phyloP scores from a whole-genome alignment of 2,113 vertebrate genomes.

The Archilochus colubris region DNA sequence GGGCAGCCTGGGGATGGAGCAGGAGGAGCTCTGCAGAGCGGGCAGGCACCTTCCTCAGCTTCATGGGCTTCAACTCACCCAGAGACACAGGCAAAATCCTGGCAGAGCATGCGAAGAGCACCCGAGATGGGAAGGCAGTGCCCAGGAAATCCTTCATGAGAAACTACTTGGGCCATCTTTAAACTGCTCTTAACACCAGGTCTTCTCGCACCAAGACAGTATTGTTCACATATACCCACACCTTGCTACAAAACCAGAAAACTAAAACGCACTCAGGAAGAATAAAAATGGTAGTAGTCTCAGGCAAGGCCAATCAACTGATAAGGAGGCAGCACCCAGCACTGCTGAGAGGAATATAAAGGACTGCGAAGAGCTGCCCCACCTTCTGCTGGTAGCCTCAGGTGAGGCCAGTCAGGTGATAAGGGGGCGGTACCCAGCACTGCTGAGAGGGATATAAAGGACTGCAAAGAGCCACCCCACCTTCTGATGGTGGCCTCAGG shows the following conservation, averaged over 20 bases:
- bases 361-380: too few relatives aligned
- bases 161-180: not conserved
- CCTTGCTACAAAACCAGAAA: not conserved
- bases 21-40: not conserved
- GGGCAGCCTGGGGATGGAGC: not conserved
- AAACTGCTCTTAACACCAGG: not conserved
- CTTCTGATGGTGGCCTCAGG: too few relatives aligned
- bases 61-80: not conserved
- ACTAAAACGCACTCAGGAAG: not conserved
- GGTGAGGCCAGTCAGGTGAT: too few relatives aligned
- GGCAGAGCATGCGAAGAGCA: not conserved
- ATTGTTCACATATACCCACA: not conserved
- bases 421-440: too few relatives aligned
- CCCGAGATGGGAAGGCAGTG: not conserved
- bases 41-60: not conserved
- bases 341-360: too few relatives aligned
- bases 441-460: too few relatives aligned
- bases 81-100: not conserved
- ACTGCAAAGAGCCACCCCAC: too few relatives aligned
- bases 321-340: too few relatives aligned
- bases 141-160: not conserved
- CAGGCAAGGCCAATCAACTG: too few relatives aligned
- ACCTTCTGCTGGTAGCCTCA: too few relatives aligned
- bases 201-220: not conserved
- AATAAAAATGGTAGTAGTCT: not conserved